These are phyloP conservation scores for Salvelinus fontinalis DNA, from an alignment of 2,113 vertebrate species.

Conservation along the genomic window DNA sequence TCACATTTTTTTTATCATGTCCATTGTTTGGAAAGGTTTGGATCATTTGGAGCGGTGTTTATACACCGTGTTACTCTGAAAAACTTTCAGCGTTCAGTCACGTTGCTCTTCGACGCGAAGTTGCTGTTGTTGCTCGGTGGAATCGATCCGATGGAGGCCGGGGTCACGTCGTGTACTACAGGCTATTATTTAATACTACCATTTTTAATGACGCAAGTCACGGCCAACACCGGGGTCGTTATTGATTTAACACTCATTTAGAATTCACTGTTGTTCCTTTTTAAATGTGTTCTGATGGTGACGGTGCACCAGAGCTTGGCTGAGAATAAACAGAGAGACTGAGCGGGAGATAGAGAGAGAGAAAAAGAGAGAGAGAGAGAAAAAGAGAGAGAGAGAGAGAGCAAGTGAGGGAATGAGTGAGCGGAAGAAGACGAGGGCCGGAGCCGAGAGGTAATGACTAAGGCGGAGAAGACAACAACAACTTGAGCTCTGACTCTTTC, in stretches of 20 bases:
- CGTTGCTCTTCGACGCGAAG: neutral
- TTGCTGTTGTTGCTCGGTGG: constrained; percentile 1
- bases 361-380: too few species aligned
- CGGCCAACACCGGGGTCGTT: constrained; percentile 11
- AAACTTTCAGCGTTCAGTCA: constrained; percentile 1
- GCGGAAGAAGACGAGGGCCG: neutral
- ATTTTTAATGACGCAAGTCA: constrained; percentile 35
- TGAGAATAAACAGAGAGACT: constrained; percentile 1
- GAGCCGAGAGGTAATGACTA: constrained; percentile 29
- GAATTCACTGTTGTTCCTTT: constrained; percentile 36
- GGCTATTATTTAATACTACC: constrained; percentile 41
- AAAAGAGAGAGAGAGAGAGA: constrained; percentile 18
- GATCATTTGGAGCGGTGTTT: neutral
- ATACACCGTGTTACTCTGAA: constrained; percentile 3
- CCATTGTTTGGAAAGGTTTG: neutral
- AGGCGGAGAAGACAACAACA: constrained; percentile 16
- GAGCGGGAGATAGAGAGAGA: too few species aligned
- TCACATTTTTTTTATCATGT: neutral
- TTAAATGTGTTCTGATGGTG: constrained; percentile 12
- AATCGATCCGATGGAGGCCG: constrained; percentile 28
- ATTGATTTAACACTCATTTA: constrained; percentile 53
- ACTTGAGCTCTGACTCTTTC: constrained; percentile 52
- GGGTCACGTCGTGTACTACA: constrained; percentile 1
- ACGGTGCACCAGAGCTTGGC: constrained; percentile 15
- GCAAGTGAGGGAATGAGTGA: neutral